Conservation (phyloP, 1,140 invertebrate species). For the Pectinophora gossypiella region DNA sequence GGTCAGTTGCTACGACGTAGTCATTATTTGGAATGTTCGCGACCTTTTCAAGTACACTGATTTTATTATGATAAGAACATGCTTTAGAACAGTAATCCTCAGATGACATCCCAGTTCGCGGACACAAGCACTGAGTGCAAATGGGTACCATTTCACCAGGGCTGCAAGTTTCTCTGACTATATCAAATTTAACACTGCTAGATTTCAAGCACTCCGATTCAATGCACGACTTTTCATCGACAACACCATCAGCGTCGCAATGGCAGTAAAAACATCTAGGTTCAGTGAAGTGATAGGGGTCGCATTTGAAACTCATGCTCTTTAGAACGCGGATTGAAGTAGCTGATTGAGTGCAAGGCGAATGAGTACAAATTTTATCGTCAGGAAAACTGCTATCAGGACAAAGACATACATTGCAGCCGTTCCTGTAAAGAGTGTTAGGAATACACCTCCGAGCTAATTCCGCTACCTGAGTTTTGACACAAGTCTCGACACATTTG, state of each 20-base stretch:
- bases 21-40: conserved; percentile 28
- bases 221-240: conserved; percentile 42
- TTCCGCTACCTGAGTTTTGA: conserved; percentile 3
- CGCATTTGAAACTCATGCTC: conserved; percentile 24
- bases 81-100: conserved; percentile 42
- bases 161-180: conserved; percentile 25
- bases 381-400: conserved; percentile 34
- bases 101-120: conserved; percentile 26
- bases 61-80: conserved; percentile 42
- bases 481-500: conserved; percentile 52
- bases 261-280: conserved; percentile 56
- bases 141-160: conserved; percentile 48
- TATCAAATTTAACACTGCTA: conserved; percentile 21
- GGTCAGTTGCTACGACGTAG: conserved; percentile 20
- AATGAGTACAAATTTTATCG: conserved; percentile 32
- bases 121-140: conserved; percentile 58
- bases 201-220: conserved; percentile 43
- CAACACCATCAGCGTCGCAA: conserved; percentile 32
- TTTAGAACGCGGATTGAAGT: conserved; percentile 21
- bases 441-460: conserved; percentile 31
- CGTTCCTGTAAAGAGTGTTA: conserved; percentile 40
- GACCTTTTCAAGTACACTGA: conserved; percentile 39
- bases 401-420: conserved; percentile 50
- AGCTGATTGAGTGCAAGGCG: conserved; percentile 20
- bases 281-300: conserved; percentile 37